These are phyloP conservation scores for Galago senegalensis DNA, from an alignment of 2,797 vertebrate species.

Conservation along the genomic window DNA sequence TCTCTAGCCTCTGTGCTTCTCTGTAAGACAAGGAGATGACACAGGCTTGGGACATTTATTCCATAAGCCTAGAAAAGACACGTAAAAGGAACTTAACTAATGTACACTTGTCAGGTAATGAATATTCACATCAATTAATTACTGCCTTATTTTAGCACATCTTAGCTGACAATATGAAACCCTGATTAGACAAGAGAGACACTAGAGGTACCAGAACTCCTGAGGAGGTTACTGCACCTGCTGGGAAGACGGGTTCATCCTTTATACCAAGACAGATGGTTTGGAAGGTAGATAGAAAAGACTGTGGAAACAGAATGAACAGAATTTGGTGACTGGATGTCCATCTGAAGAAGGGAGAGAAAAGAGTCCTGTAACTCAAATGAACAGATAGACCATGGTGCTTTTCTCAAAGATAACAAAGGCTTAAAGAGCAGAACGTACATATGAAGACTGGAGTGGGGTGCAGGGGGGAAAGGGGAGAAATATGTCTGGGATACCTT, in stretches of 20 bases:
- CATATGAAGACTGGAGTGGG: neutral
- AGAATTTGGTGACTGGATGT: neutral
- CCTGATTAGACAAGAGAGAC: neutral
- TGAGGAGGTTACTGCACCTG: neutral
- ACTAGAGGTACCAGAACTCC: neutral
- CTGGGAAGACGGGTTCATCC: neutral
- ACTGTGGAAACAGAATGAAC: neutral
- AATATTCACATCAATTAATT: neutral
- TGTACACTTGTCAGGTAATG: neutral
- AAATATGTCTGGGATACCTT: neutral
- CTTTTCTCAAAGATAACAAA: neutral
- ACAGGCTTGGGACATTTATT: neutral
- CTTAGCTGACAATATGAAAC: neutral
- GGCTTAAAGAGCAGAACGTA: neutral
- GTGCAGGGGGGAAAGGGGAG: neutral
- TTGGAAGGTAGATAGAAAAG: neutral
- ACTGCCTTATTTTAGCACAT: neutral
- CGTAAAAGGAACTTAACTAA: neutral
- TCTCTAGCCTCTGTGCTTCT: neutral
- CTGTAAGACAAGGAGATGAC: neutral
- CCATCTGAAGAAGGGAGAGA: neutral
- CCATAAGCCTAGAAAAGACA: neutral
- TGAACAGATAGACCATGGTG: neutral
- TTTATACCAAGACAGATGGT: neutral
- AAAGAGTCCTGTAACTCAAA: neutral